A percentile compares a stretch with the other conserved stretches of the same genome.
These are phyloP conservation scores for Phaethornis superciliosus DNA, from an alignment of 2,113 vertebrate species.

Conservation along the genomic window DNA sequence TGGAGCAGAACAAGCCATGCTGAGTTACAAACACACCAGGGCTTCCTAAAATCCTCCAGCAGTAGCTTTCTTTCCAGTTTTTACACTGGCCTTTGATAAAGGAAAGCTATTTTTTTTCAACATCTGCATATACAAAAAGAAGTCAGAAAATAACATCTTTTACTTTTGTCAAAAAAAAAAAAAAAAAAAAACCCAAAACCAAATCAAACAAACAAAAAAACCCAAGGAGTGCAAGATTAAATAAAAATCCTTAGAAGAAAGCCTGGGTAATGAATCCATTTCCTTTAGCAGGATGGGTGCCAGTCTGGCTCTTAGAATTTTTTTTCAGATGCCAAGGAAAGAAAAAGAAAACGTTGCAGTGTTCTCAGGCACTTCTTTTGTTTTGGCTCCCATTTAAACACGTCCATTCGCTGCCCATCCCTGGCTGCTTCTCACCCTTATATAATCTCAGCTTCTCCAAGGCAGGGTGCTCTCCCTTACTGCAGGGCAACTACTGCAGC, in stretches of 20 bases:
- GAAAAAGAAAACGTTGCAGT: slow-evolving; percentile 22
- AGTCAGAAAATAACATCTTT: neutral
- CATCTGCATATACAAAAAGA: neutral
- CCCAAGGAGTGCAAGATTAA: neutral
- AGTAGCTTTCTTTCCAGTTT: neutral
- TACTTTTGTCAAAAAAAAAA: neutral
- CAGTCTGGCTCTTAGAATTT: neutral
- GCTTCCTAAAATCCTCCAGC: neutral
- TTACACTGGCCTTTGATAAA: neutral
- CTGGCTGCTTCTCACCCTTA: slow-evolving; percentile 46
- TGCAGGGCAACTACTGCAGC: slow-evolving; percentile 51
- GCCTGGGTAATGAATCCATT: slow-evolving; percentile 35
- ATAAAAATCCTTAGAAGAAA: neutral
- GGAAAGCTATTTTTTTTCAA: neutral
- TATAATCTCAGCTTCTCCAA: slow-evolving; percentile 45
- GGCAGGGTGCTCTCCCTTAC: slow-evolving; percentile 43
- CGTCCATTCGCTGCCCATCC: neutral
- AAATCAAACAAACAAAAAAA: neutral
- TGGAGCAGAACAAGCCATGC: neutral
- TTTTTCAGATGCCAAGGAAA: neutral
- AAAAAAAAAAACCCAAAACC: neutral
- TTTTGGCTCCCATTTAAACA: slow-evolving; percentile 31
- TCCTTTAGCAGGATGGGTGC: slow-evolving; percentile 13
- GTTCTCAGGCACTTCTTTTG: neutral
- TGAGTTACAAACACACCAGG: neutral